Evolutionary conservation across 2,113 vertebrate species (phyloP).

Genomic region (Boleophthalmus pectinirostris): DNA sequence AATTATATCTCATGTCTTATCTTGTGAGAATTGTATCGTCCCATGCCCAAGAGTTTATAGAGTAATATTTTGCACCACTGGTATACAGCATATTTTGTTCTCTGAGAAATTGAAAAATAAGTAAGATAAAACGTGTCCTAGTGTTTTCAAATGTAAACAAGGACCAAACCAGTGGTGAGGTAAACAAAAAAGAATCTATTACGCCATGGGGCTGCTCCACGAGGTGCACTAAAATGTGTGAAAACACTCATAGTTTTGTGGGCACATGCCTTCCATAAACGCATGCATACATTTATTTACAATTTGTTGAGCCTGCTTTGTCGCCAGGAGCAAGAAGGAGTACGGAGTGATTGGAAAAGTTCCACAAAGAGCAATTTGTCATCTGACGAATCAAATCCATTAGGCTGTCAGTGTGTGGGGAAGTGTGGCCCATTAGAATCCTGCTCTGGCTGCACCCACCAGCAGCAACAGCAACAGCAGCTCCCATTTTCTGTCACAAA

Average conservation of each 20-base stretch:
- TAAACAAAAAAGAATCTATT: too few relatives aligned
- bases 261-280: background rate
- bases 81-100: background rate
- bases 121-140: background rate
- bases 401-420: slow-evolving; percentile 55
- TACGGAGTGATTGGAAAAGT: slow-evolving; percentile 20
- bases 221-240: too few relatives aligned
- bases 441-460: slow-evolving; percentile 23
- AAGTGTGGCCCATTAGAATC: slow-evolving; percentile 51
- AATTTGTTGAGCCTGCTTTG: slow-evolving; percentile 15
- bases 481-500: slow-evolving; percentile 38
- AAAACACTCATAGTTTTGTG: background rate
- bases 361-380: slow-evolving; percentile 43
- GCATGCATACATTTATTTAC: background rate
- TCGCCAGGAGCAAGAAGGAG: slow-evolving; percentile 4
- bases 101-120: background rate
- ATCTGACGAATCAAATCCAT: slow-evolving; percentile 51
- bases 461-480: background rate
- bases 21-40: too few relatives aligned
- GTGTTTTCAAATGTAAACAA: too few relatives aligned
- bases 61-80: background rate
- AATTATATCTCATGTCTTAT: too few relatives aligned
- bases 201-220: too few relatives aligned
- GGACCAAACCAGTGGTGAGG: background rate
- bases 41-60: too few relatives aligned